Percentiles rank a stretch among this genome's conserved stretches.
Conservation (phyloP, 2,113 vertebrate genomes). For the Pelobates fuscus region DNA sequence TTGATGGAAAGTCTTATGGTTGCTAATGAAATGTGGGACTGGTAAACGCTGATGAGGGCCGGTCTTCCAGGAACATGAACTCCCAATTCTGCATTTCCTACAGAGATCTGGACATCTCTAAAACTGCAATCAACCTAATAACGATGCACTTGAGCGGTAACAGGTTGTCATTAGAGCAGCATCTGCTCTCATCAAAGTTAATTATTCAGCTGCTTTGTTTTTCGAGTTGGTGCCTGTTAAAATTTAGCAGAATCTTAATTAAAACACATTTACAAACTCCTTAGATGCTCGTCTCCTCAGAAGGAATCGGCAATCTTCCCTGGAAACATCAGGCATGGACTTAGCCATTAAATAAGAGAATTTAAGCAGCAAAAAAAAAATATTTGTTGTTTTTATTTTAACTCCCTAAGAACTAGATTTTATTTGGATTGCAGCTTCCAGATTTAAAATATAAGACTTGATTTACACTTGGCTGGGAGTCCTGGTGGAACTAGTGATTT, state of each 20-base stretch:
- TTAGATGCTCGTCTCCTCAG: conserved; percentile 79
- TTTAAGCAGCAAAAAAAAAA: conserved; percentile 62
- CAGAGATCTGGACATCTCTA: conserved; percentile 72
- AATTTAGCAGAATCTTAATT: conserved; percentile 90
- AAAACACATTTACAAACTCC: conserved; percentile 83
- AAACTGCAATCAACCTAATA: conserved; percentile 73
- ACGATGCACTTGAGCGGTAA: conserved; percentile 82
- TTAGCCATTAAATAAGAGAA: conserved; percentile 74
- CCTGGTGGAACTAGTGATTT: no score
- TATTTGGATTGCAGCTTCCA: background rate
- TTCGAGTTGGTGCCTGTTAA: conserved; percentile 84
- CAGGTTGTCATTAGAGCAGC: conserved; percentile 87
- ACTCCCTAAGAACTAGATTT: conserved; percentile 2
- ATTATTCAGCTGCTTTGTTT: conserved; percentile 84
- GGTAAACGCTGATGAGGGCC: conserved; percentile 49
- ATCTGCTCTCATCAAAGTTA: conserved; percentile 88
- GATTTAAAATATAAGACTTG: background rate
- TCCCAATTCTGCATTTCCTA: conserved; percentile 65
- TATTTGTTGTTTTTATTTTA: conserved; percentile 16
- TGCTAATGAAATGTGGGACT: conserved; percentile 50
- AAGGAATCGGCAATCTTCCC: conserved; percentile 80
- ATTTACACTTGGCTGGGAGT: no score
- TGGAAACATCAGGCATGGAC: conserved; percentile 78
- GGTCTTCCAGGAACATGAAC: conserved; percentile 63
- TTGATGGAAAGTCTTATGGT: conserved; percentile 31